Base-by-base conservation (phyloP, 2,113 vertebrate species). In the Chascanopsetta lugubris region DNA sequence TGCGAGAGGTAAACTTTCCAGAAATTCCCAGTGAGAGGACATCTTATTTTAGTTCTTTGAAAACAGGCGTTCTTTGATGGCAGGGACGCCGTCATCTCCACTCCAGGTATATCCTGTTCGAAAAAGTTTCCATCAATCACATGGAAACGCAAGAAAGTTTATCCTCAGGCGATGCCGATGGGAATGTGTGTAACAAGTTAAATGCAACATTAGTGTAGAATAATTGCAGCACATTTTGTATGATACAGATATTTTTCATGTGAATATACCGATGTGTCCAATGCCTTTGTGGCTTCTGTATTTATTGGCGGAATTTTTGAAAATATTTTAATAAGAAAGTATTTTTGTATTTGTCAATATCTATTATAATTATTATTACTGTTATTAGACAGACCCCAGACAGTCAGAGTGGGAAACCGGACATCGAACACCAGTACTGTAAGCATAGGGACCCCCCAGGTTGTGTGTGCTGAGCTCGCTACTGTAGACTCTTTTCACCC, bases 1-100 rank as follows among this genome's bases (percentile, higher is more conserved):
- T 80, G 79, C n/a, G n/a, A 78, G 85, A 84, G 66, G 72, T 83
- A 76, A 84, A 79, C 53, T 86, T 58, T 38, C 29, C 56, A 57
- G 57, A 83, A 57, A 83, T 84, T 86, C 58, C 80, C 73, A 20
- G 53, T 24, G 82, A 77, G 82, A 79, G 79, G 71, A 48, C 77
- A 82, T 79, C 48, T 78, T 82, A 40, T 72, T 78, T 80, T 75
- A 22, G 66, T 9, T 64, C 74, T 87, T 77, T 87, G 67, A 87
- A 82, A 79, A 66, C 48, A 25, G 30, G 5, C 24, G 42, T 71
- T 76, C 73, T 88, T 88, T 90, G 72, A 90, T 77, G 79, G 66
- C 22, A 57, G 80, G 67, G 75, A 78, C n/a, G 6, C 69, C 55
- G 18, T 76, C 69, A 56, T 85, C 68, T 77, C 51, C 40, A 54